These are phyloP conservation scores for Leguminivora glycinivorella DNA, from an alignment of 1,140 invertebrate genomes.

Conservation along the genomic window DNA sequence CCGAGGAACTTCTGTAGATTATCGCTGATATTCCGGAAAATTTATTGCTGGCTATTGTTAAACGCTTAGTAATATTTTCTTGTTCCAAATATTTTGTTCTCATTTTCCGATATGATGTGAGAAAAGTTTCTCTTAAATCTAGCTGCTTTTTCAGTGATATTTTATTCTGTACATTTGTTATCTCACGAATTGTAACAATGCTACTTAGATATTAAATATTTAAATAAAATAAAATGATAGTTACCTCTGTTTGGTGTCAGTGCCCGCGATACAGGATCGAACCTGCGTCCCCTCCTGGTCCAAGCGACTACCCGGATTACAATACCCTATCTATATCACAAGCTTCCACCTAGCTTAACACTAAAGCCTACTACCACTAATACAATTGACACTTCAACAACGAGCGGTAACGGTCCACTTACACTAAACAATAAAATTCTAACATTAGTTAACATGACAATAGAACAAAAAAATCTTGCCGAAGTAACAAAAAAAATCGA, in stretches of 20 bases:
- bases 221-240: background rate
- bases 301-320: conserved; percentile 41
- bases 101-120: conserved; percentile 26
- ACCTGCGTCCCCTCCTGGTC: conserved; percentile 46
- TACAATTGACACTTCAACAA: conserved; percentile 74
- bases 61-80: conserved; percentile 51
- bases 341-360: conserved; percentile 73
- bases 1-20: conserved; percentile 55
- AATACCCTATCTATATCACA: conserved; percentile 68
- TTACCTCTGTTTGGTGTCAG: conserved; percentile 40
- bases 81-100: conserved; percentile 34
- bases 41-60: conserved; percentile 59
- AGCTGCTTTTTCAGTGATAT: background rate
- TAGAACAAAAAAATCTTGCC: conserved; percentile 63
- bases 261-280: conserved; percentile 23
- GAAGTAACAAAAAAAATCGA: conserved; percentile 57
- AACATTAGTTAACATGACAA: conserved; percentile 75
- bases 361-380: conserved; percentile 61
- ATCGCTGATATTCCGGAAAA: conserved; percentile 54
- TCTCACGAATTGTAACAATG: too few relatives aligned
- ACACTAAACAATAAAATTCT: conserved; percentile 71
- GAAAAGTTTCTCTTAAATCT: too few relatives aligned
- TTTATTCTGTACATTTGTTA: too few relatives aligned
- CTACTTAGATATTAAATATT: too few relatives aligned
- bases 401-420: conserved; percentile 68